Evolutionary conservation across 2,888 invertebrate genomes (phyloP).

Genomic region (Rugalucina vietnamica): DNA sequence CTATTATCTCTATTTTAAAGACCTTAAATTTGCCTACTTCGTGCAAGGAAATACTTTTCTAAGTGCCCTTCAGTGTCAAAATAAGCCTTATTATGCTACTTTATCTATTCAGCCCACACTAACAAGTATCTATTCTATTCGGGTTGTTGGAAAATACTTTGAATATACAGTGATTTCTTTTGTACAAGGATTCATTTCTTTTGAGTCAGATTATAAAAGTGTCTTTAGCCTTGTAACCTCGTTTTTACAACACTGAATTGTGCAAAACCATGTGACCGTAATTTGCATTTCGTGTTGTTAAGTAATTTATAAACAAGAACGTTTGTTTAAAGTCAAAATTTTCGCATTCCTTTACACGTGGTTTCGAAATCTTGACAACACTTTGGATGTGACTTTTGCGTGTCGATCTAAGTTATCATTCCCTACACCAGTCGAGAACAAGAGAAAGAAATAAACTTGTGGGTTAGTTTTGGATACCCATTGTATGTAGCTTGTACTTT

Average conservation of each 20-base stretch:
- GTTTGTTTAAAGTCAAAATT: not conserved
- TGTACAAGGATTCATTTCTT: no score
- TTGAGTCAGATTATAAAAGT: no score
- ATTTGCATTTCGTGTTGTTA: not conserved
- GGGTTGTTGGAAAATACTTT: no score
- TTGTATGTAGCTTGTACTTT: no score
- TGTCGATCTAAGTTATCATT: not conserved
- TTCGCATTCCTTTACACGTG: not conserved
- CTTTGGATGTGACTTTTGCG: not conserved
- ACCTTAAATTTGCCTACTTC: not conserved
- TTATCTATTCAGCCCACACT: not conserved
- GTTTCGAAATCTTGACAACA: not conserved
- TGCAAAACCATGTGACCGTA: not conserved
- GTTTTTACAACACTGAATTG: not conserved
- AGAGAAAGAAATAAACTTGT: no score
- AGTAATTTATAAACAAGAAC: not conserved
- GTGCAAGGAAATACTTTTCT: not conserved
- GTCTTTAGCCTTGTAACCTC: no score
- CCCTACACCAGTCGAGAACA: no score
- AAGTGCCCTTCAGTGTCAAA: constrained; percentile 1
- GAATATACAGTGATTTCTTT: no score
- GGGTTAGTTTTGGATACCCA: no score
- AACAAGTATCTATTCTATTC: not conserved
- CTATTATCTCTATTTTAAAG: not conserved
- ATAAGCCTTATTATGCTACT: not conserved